Conservation (phyloP, 2,888 invertebrate genomes). For the Cheilosia scutellata region DNA sequence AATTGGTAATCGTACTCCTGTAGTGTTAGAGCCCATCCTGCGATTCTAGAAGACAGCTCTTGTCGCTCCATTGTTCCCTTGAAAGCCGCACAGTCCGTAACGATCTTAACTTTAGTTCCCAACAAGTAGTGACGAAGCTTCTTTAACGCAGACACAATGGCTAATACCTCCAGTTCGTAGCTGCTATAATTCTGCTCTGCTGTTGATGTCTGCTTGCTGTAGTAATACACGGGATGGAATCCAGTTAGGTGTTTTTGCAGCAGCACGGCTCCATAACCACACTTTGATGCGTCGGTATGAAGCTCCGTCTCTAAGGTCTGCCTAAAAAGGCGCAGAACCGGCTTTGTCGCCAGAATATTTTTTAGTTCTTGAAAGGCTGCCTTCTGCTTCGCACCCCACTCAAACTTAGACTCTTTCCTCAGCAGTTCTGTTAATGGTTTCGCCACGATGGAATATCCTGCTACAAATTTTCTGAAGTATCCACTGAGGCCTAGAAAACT, state of each 20-base stretch:
- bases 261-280: slow-evolving; percentile 78
- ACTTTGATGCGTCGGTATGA: slow-evolving; percentile 78
- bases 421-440: not conserved
- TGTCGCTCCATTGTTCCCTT: too few species aligned
- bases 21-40: not conserved
- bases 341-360: slow-evolving; percentile 61
- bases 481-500: slow-evolving; percentile 12
- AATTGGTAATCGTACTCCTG: slow-evolving; percentile 9
- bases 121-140: too few species aligned
- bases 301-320: slow-evolving; percentile 54
- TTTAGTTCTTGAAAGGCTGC: slow-evolving; percentile 77
- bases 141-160: too few species aligned
- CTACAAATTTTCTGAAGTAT: slow-evolving; percentile 7
- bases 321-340: slow-evolving; percentile 35
- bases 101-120: too few species aligned
- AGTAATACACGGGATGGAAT: slow-evolving; percentile 45
- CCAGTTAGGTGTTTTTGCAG: slow-evolving; percentile 73
- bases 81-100: too few species aligned
- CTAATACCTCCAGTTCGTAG: slow-evolving; percentile 46
- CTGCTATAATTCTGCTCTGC: slow-evolving; percentile 29
- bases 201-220: slow-evolving; percentile 6
- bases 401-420: not conserved
- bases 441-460: not conserved
- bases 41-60: not conserved
- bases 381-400: slow-evolving; percentile 56